Conservation (phyloP, 1,140 invertebrate species). For the Anastatus disparis region DNA sequence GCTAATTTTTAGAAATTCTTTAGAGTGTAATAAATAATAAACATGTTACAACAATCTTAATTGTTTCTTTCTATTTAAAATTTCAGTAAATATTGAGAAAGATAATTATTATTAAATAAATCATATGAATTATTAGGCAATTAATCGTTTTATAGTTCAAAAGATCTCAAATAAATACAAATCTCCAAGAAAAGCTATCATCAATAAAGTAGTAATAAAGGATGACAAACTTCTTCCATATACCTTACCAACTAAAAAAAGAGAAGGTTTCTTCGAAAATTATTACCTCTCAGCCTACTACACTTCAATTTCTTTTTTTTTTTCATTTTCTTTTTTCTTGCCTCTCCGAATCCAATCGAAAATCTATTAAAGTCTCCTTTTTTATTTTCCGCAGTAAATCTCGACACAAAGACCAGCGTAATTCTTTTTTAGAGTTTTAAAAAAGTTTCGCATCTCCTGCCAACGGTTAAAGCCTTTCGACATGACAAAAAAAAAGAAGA, state of each 20-base stretch:
- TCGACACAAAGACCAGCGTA: not conserved
- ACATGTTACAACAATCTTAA: too few relatives aligned
- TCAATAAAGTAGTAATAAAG: not conserved
- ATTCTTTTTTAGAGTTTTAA: constrained; percentile 23
- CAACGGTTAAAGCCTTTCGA: not conserved
- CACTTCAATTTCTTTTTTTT: too few relatives aligned
- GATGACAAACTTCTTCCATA: not conserved
- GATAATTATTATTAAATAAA: too few relatives aligned
- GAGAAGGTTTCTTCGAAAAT: constrained; percentile 16
- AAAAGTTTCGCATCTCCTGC: constrained; percentile 22
- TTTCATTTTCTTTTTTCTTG: too few relatives aligned
- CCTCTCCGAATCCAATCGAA: constrained; percentile 9
- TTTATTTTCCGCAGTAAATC: constrained; percentile 18
- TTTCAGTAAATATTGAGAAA: too few relatives aligned
- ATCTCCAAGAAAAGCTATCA: not conserved
- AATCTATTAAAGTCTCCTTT: constrained; percentile 26
- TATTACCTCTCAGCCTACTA: not conserved
- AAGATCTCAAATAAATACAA: too few relatives aligned
- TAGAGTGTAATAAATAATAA: too few relatives aligned
- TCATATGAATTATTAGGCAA: too few relatives aligned
- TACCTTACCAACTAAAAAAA: not conserved
- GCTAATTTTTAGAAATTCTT: too few relatives aligned
- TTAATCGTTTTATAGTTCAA: too few relatives aligned
- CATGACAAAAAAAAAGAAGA: too few relatives aligned
- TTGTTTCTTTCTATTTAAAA: too few relatives aligned